A percentile compares a stretch with the other conserved stretches of the same genome.
phyloP scores from a whole-genome alignment of 1,140 invertebrate genomes.

The Pollicipes pollicipes region DNA sequence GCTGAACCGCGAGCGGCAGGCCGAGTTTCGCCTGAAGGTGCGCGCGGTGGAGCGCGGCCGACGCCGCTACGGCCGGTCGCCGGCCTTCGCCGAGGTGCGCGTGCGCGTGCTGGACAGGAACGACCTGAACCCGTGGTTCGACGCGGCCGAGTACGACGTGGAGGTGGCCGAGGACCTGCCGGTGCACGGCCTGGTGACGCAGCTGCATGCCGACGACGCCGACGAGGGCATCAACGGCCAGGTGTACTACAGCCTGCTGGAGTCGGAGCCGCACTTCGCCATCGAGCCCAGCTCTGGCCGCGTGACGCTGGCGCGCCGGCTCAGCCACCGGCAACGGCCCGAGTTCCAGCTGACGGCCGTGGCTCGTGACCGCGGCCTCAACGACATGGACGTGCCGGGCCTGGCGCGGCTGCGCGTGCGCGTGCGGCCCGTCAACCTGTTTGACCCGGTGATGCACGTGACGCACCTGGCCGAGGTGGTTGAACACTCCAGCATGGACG shows the following conservation, averaged over 20 bases:
- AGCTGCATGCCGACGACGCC: conserved; percentile 67
- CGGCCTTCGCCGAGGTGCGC: conserved; percentile 48
- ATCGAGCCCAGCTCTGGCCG: conserved; percentile 81
- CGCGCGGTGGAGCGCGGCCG: conserved; percentile 41
- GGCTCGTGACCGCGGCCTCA: conserved; percentile 56
- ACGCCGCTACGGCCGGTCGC: conserved; percentile 11
- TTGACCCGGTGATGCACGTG: conserved; percentile 63
- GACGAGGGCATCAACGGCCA: conserved; percentile 85
- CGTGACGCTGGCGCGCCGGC: conserved; percentile 58
- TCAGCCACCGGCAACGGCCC: conserved; percentile 46
- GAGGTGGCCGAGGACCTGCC: conserved; percentile 77
- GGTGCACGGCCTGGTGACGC: conserved; percentile 40
- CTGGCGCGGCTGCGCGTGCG: conserved; percentile 53
- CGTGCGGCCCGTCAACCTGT: conserved; percentile 68
- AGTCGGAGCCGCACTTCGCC: conserved; percentile 63
- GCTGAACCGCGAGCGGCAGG: conserved; percentile 74
- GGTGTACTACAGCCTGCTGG: conserved; percentile 85
- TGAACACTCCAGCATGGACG: conserved; percentile 63
- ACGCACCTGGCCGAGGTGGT: conserved; percentile 53
- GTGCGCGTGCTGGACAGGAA: conserved; percentile 75
- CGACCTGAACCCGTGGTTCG: conserved; percentile 80
- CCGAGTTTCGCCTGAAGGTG: conserved; percentile 60
- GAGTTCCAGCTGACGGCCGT: conserved; percentile 56
- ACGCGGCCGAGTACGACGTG: conserved; percentile 63
- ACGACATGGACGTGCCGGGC: conserved; percentile 33